Evolutionary conservation across 2,113 vertebrate species (phyloP), one percentile per base, ranked within the genome.

Genomic region (Rhabdornis inornatus): DNA sequence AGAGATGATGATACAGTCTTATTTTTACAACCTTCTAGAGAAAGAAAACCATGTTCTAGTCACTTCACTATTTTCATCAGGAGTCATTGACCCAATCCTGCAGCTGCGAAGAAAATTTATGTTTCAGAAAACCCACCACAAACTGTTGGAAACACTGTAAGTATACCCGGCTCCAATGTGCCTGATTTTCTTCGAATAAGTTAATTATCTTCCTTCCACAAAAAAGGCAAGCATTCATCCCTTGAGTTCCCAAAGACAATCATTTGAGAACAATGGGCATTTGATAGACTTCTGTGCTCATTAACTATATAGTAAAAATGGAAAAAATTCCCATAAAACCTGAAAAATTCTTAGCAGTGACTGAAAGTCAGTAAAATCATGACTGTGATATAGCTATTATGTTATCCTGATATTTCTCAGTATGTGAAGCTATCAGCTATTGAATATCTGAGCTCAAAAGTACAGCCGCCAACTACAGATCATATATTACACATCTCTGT

Each of bases 171-270:
- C 57, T 87, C 42, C 55, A 72, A n/a, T 52, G 2, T 69, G 40
- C 33, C 33, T 79, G 53, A 20, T 91, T 92, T 55, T 91, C 56
- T 71, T 92, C 42, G 61, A 79, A 18, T 19, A 78, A 89, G 24
- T 50, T 89, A 69, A 94, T 81, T 77, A 71, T 92, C 40, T 83
- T 59, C 19, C 33, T 77, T 87, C 64, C 52, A 89, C 55, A 78
- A 78, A 82, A 86, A 52, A 68, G 77, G 9, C 39, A 84, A 68
- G 56, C 37, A 76, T 92, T 42, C 28, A 72, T 49, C 53, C 21
- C 74, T 79, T 71, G 70, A 65, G 70, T 27, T 94, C 74, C 87
- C 61, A 85, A 78, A 82, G 93, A 81, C 78, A 92, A 83, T 91
- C 50, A 31, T 91, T 72, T 12, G 23, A 92, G 93, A 95, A 89